Base-by-base conservation (phyloP, 2,888 invertebrate genomes). In the Drosophila austrosaltans region DNA sequence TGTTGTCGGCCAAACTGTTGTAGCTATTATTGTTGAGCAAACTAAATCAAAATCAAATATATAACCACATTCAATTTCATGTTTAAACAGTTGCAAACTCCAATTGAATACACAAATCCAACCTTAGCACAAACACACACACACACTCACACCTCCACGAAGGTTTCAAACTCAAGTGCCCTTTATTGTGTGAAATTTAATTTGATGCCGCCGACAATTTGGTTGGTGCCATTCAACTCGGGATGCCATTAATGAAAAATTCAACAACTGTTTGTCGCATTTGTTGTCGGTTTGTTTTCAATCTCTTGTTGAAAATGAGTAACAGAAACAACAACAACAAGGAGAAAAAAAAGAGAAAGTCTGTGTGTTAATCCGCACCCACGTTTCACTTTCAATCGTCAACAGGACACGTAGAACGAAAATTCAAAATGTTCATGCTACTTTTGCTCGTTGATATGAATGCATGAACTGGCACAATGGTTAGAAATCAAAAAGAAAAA, bases 191-290 rank as follows among this genome's bases (percentile, higher is more conserved):
- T 48, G 25, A 36, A 58, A 64, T 64, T 58, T 58, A 58, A 64
- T 64, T 64, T 48, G 58, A 44, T 36, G 62, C 25, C 62, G 7
- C 59, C 57, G 42, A 59, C 42, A 42, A 42, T 42, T 57, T 57
- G 53, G 28, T n/a, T 54, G 36, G 36, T 22, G 36, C 40, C 28
- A 28, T 25, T 42, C 30, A 25, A 5, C 30, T 10, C 53, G n/a
- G n/a, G 57, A 48, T 25, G 22, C 30, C 61, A 61, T 58, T 48
- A 57, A 64, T 64, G 22, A 48, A 58, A 64, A 58, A 64, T 64
- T 64, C 48, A 58, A 25, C 36, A 48, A 58, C 30, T 64, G 64
- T 58, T 44, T 64, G 44, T 61, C 40, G 54, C 56, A 28, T 57
- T 36, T 48, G 32, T 58, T 58, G 25, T 42, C 10, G 36, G 28